These are phyloP conservation scores for Campylomormyrus numenius DNA, from an alignment of 2,113 vertebrate genomes.

Conservation along the genomic window DNA sequence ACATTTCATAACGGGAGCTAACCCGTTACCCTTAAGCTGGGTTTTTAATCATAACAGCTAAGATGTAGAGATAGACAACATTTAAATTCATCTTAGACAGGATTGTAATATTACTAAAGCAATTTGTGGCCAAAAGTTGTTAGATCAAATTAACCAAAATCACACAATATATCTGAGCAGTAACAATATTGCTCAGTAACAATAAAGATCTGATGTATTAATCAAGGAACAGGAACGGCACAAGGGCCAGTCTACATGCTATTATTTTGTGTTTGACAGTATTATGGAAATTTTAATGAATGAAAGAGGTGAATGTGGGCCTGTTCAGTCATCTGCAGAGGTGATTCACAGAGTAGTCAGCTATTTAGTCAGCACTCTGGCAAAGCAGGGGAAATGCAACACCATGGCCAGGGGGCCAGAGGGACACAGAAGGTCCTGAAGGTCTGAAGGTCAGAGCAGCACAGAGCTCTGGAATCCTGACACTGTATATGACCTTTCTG, in stretches of 20 bases:
- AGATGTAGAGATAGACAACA: not conserved
- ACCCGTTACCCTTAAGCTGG: not conserved
- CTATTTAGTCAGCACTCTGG: conserved; percentile 24
- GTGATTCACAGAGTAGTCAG: conserved; percentile 23
- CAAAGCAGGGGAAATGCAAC: conserved; percentile 25
- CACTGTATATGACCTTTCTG: not conserved
- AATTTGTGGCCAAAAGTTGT: not conserved
- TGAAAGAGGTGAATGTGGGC: conserved; percentile 13
- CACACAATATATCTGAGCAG: not conserved
- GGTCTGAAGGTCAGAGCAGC: conserved; percentile 19
- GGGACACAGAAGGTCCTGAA: not conserved
- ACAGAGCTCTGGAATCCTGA: not conserved
- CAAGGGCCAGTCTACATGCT: not conserved
- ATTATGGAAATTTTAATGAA: not conserved
- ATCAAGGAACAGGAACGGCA: not conserved
- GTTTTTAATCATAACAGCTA: not conserved
- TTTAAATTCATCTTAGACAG: not conserved
- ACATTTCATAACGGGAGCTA: not conserved
- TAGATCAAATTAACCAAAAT: not conserved
- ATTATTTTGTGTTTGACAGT: not conserved
- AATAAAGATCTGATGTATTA: not conserved
- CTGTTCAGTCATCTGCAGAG: conserved; percentile 19
- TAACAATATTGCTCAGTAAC: not conserved
- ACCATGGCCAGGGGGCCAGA: not conserved
- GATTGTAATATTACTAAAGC: not conserved